Percentiles rank a stretch among this genome's conserved stretches.
These are phyloP conservation scores for Rhinichthys osculus DNA, from an alignment of 2,797 vertebrate species.

Conservation along the genomic window DNA sequence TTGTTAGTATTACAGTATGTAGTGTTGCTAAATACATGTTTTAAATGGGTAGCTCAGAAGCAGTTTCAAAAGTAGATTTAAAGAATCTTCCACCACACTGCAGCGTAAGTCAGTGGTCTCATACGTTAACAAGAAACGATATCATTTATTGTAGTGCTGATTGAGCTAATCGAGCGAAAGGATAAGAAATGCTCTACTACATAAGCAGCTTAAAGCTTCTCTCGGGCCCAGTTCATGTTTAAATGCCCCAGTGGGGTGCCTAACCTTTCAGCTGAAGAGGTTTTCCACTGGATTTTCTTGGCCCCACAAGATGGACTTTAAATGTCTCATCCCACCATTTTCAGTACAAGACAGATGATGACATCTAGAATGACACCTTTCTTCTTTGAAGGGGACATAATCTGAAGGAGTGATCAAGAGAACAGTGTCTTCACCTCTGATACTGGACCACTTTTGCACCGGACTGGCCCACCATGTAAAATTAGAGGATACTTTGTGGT, in stretches of 20 bases:
- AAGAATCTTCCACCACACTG: neutral
- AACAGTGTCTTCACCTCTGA: slow-evolving; percentile 9
- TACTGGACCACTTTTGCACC: neutral
- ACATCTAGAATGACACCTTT: slow-evolving; percentile 70
- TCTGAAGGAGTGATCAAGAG: neutral
- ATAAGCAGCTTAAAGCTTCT: slow-evolving; percentile 50
- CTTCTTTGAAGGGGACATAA: slow-evolving; percentile 32
- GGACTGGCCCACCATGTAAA: neutral
- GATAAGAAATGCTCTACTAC: slow-evolving; percentile 16
- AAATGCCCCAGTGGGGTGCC: slow-evolving; percentile 54
- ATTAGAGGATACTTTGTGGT: neutral
- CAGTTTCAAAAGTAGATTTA: neutral
- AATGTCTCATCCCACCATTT: slow-evolving; percentile 66
- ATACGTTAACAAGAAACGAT: slow-evolving; percentile 6
- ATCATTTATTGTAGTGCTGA: slow-evolving; percentile 30
- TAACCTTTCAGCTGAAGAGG: slow-evolving; percentile 66
- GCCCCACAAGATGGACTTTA: slow-evolving; percentile 59
- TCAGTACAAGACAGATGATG: slow-evolving; percentile 62
- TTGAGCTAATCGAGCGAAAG: slow-evolving; percentile 32
- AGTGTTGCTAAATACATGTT: neutral
- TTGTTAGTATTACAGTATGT: neutral
- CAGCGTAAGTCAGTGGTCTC: neutral
- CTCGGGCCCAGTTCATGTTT: slow-evolving; percentile 39
- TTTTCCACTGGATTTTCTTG: slow-evolving; percentile 58
- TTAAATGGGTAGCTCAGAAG: neutral